Evolutionary conservation across 2,113 vertebrate species (phyloP).

Genomic region (Perognathus longimembris): DNA sequence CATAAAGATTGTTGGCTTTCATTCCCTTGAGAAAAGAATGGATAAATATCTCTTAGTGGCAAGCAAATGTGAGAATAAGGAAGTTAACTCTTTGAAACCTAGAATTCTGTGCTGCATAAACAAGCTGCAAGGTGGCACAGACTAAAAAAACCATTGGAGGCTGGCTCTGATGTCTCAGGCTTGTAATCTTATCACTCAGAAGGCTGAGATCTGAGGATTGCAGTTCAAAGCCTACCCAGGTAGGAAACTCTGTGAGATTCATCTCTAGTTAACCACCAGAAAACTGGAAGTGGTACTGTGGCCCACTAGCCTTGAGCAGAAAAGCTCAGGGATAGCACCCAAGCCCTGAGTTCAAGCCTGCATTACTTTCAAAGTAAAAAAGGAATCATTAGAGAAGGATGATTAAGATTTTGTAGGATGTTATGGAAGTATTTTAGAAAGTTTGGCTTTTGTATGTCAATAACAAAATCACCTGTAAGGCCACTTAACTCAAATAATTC

Average conservation of each 20-base stretch:
- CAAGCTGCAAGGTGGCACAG: not conserved
- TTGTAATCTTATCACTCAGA: not conserved
- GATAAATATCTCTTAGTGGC: slow-evolving; percentile 43
- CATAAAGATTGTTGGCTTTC: slow-evolving; percentile 40
- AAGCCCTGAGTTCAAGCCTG: too few species aligned
- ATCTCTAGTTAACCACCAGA: too few species aligned
- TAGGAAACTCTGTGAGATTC: too few species aligned
- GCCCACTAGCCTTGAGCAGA: too few species aligned
- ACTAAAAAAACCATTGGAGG: not conserved
- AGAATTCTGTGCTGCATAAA: slow-evolving; percentile 30
- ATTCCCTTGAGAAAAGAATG: slow-evolving; percentile 42
- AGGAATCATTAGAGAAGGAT: not conserved
- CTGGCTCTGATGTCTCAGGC: too few species aligned
- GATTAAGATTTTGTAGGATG: slow-evolving; percentile 13
- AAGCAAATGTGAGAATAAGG: slow-evolving; percentile 15
- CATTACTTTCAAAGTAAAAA: too few species aligned
- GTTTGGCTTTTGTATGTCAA: not conserved
- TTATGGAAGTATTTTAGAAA: slow-evolving; percentile 47
- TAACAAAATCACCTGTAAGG: slow-evolving; percentile 28
- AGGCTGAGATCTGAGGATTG: not conserved
- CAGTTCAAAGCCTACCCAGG: too few species aligned
- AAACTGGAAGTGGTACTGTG: too few species aligned
- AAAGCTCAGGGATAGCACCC: too few species aligned
- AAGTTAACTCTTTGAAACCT: slow-evolving; percentile 29
- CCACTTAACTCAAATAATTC: slow-evolving; percentile 45